Percentiles rank a stretch among this genome's conserved stretches.
These are phyloP conservation scores for Macaca nemestrina DNA, from an alignment of 2,113 vertebrate genomes.

Conservation along the genomic window DNA sequence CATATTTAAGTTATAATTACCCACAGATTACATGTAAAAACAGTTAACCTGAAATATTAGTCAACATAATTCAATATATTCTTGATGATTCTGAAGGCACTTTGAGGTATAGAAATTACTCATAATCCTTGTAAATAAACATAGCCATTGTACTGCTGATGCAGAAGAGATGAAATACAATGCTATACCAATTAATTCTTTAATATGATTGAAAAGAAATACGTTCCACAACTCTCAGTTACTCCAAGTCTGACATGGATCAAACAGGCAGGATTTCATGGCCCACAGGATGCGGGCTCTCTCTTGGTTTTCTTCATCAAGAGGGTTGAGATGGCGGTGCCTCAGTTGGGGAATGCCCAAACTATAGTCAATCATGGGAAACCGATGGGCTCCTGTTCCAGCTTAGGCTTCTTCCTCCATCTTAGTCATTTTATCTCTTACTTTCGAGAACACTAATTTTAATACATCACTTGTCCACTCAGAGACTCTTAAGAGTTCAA, in stretches of 20 bases:
- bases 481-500: neutral
- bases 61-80: neutral
- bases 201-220: neutral
- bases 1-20: conserved; percentile 7
- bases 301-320: neutral
- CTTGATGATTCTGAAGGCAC: conserved; percentile 16
- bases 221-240: neutral
- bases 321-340: neutral
- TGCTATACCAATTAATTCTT: neutral
- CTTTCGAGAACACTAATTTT: conserved; percentile 20
- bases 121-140: neutral
- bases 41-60: neutral
- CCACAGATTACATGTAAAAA: neutral
- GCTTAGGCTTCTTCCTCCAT: neutral
- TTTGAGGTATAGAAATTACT: neutral
- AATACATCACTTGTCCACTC: neutral
- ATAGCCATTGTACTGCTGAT: neutral
- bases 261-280: neutral
- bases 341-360: neutral
- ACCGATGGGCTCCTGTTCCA: neutral
- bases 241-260: neutral
- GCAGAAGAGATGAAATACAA: neutral
- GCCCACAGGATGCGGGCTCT: neutral
- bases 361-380: neutral
- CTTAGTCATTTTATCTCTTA: neutral